These are phyloP conservation scores for Astropecten irregularis DNA, from an alignment of 53 echinoderm and acorn worm species.

Conservation along the genomic window DNA sequence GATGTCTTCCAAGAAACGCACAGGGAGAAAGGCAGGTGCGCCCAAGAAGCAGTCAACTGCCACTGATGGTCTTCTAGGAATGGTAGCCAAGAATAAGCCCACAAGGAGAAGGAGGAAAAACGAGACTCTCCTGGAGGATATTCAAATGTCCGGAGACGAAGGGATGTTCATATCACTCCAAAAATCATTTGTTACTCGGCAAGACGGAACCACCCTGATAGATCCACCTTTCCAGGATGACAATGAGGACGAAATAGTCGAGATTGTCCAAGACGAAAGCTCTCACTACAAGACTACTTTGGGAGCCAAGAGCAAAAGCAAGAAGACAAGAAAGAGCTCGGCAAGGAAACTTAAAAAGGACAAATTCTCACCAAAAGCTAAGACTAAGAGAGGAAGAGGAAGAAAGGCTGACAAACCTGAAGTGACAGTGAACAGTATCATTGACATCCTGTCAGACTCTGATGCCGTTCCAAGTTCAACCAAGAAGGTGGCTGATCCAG, in stretches of 20 bases:
- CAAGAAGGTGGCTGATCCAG: background rate
- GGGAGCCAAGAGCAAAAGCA: background rate
- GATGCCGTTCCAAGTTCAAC: background rate
- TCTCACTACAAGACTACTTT: background rate
- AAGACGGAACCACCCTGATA: background rate
- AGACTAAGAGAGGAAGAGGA: background rate
- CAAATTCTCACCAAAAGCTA: background rate
- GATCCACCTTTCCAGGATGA: constrained; percentile 10
- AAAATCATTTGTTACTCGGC: background rate
- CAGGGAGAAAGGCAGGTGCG: background rate
- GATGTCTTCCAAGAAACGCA: background rate
- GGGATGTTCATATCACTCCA: constrained; percentile 52
- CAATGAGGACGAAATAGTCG: constrained; percentile 9
- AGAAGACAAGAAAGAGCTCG: constrained; percentile 1
- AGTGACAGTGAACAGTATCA: background rate
- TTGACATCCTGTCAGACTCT: background rate
- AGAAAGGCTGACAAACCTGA: background rate
- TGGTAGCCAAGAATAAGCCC: background rate
- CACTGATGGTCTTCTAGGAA: background rate
- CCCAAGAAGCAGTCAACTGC: background rate
- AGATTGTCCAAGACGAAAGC: background rate
- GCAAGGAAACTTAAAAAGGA: background rate
- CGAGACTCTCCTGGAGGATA: constrained; percentile 10
- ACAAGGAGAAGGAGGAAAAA: background rate
- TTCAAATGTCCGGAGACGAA: background rate